These are phyloP conservation scores for Himalopsyche tibetana DNA, from an alignment of 2,888 invertebrate genomes.

Conservation along the genomic window DNA sequence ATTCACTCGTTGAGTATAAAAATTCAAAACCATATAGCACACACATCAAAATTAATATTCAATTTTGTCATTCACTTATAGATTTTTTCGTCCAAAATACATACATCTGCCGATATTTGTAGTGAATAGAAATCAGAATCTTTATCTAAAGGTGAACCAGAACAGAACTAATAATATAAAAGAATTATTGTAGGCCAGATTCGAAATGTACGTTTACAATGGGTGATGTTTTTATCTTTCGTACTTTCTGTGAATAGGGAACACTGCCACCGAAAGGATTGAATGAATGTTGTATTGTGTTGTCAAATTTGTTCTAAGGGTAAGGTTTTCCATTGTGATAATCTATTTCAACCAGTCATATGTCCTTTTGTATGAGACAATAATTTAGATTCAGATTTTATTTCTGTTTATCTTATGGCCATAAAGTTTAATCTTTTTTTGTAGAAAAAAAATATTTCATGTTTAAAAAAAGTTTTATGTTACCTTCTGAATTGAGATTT, in stretches of 20 bases:
- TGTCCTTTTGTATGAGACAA: constrained; percentile 49
- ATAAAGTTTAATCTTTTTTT: constrained; percentile 33
- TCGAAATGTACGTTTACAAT: constrained; percentile 50
- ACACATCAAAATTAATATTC: no score
- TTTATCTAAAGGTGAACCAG: constrained; percentile 48
- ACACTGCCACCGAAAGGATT: constrained; percentile 64
- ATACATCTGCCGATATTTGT: constrained; percentile 52
- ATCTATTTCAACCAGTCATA: constrained; percentile 52
- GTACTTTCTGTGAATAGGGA: constrained; percentile 53
- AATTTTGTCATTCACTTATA: neutral
- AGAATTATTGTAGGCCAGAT: constrained; percentile 49
- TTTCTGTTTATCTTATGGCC: constrained; percentile 58
- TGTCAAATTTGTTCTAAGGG: constrained; percentile 62
- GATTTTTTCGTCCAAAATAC: constrained; percentile 13
- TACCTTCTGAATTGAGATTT: no score
- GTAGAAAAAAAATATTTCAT: neutral
- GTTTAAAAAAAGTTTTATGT: no score
- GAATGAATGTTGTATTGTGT: constrained; percentile 61
- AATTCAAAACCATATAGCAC: no score
- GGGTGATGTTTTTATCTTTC: constrained; percentile 63
- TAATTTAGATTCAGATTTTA: constrained; percentile 49
- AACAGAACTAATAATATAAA: constrained; percentile 55
- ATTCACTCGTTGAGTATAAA: no score
- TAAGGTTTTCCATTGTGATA: constrained; percentile 55
- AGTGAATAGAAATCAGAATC: constrained; percentile 53